A percentile compares a stretch with the other conserved stretches of the same genome.
These are phyloP conservation scores for Chirona hameri DNA, from an alignment of 2,888 invertebrate genomes.

Conservation along the genomic window DNA sequence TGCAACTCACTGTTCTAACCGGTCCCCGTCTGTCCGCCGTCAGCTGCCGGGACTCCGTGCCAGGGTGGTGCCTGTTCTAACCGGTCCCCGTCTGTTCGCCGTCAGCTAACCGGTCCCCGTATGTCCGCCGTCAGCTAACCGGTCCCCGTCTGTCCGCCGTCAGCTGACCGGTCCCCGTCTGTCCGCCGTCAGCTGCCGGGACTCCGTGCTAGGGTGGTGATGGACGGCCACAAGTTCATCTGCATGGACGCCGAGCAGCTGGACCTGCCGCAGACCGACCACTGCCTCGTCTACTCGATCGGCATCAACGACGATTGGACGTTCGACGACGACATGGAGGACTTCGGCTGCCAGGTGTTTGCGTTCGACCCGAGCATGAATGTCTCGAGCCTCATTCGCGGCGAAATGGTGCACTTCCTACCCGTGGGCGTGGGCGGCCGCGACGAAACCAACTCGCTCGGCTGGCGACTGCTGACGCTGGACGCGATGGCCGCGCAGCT, in stretches of 20 bases:
- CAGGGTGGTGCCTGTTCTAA: too few species aligned
- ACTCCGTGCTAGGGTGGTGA: too few species aligned
- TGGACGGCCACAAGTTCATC: background rate
- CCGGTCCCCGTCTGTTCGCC: too few species aligned
- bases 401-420: slow-evolving; percentile 41
- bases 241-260: background rate
- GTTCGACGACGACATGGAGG: slow-evolving; percentile 32
- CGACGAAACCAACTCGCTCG: background rate
- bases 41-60: too few species aligned
- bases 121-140: too few species aligned
- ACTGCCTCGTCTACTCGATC: slow-evolving; percentile 34
- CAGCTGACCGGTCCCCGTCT: too few species aligned
- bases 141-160: too few species aligned
- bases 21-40: too few species aligned
- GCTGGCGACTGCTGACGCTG: slow-evolving; percentile 44
- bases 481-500: slow-evolving; percentile 42
- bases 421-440: background rate
- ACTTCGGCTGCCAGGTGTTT: slow-evolving; percentile 28
- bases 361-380: background rate
- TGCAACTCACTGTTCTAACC: too few species aligned
- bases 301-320: slow-evolving; percentile 33
- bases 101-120: too few species aligned
- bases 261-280: background rate
- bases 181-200: too few species aligned
- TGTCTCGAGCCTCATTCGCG: slow-evolving; percentile 8